Evolutionary conservation across 2,888 invertebrate species (phyloP).

Genomic region (Brachylomia viminalis): DNA sequence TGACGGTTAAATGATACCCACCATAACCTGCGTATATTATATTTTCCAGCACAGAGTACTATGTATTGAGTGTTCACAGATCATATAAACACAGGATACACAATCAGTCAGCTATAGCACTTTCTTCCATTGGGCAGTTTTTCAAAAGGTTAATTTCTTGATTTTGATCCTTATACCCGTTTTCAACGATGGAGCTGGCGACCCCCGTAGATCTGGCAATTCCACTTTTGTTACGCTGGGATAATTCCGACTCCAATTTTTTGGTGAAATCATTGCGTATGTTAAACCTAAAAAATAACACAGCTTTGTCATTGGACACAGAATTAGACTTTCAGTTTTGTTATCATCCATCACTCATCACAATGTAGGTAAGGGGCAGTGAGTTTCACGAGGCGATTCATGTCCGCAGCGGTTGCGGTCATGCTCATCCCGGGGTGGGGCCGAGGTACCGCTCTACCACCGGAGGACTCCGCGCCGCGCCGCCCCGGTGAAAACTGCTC

Average conservation of each 20-base stretch:
- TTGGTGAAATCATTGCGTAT: conserved; percentile 2
- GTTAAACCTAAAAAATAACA: conserved; percentile 33
- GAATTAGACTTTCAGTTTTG: not conserved
- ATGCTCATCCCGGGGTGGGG: too few species aligned
- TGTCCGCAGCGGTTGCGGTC: too few species aligned
- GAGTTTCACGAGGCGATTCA: not conserved
- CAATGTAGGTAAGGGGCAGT: not conserved
- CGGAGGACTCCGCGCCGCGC: too few species aligned
- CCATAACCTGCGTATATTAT: not conserved
- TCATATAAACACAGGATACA: too few species aligned
- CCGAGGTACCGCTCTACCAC: too few species aligned
- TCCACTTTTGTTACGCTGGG: not conserved
- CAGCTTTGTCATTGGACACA: not conserved
- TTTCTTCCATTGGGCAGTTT: not conserved
- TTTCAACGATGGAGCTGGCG: not conserved
- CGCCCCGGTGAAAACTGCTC: too few species aligned
- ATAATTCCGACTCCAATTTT: not conserved
- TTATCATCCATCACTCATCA: too few species aligned
- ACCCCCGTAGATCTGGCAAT: not conserved
- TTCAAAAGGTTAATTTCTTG: not conserved
- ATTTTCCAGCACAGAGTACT: not conserved
- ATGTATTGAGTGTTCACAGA: too few species aligned
- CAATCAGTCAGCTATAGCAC: not conserved
- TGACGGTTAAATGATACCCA: not conserved
- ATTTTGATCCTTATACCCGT: not conserved